These are phyloP conservation scores for Siniperca knerii DNA, from an alignment of 2,113 vertebrate species.

Conservation along the genomic window DNA sequence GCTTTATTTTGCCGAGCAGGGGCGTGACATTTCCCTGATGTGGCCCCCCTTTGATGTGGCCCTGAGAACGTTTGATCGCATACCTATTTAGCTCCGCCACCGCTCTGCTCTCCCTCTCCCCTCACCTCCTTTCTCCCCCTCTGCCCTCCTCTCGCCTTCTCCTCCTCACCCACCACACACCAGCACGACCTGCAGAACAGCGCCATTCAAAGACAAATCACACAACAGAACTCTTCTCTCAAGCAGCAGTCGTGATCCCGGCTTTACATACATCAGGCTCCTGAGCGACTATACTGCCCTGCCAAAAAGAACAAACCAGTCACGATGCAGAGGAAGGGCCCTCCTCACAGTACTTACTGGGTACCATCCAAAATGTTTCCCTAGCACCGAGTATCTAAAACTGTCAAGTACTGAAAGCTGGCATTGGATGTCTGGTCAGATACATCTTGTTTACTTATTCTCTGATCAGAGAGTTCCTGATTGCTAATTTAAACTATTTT, in stretches of 20 bases:
- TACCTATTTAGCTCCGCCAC: slow-evolving; percentile 25
- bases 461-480: not conserved
- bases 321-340: slow-evolving; percentile 46
- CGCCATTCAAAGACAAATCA: slow-evolving; percentile 60
- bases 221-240: slow-evolving; percentile 52
- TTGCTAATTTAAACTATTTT: not conserved
- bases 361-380: not conserved
- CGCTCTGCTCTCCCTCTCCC: slow-evolving; percentile 6
- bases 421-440: not conserved
- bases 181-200: slow-evolving; percentile 44
- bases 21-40: slow-evolving; percentile 45
- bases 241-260: slow-evolving; percentile 65
- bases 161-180: slow-evolving; percentile 21
- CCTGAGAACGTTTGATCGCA: slow-evolving; percentile 56
- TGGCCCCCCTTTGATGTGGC: slow-evolving; percentile 62
- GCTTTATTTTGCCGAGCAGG: slow-evolving; percentile 36
- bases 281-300: slow-evolving; percentile 34
- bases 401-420: not conserved
- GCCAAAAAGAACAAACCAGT: slow-evolving; percentile 53
- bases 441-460: not conserved
- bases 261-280: slow-evolving; percentile 76
- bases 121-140: not conserved
- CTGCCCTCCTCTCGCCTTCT: slow-evolving; percentile 10
- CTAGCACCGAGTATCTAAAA: not conserved
- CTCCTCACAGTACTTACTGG: not conserved